Percentiles rank a stretch among this genome's conserved stretches.
phyloP scores from a whole-genome alignment of 2,113 vertebrate genomes.

The Willisornis vidua region DNA sequence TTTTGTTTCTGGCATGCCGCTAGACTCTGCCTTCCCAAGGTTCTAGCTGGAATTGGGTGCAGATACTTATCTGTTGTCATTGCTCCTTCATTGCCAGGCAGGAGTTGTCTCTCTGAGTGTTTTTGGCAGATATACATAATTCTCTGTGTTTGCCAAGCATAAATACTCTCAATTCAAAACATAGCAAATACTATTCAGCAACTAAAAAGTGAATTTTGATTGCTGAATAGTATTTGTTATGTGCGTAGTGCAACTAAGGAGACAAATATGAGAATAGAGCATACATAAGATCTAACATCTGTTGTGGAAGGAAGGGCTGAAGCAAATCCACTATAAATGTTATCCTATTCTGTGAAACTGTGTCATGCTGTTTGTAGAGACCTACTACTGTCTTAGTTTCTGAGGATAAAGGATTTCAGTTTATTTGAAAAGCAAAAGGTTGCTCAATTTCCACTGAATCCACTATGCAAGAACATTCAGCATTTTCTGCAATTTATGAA shows the following conservation, averaged over 20 bases:
- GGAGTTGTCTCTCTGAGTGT: neutral
- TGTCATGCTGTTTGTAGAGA: neutral
- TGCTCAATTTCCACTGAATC: neutral
- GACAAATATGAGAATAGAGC: neutral
- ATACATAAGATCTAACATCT: neutral
- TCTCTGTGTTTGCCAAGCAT: neutral
- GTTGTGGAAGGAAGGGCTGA: neutral
- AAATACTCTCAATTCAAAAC: neutral
- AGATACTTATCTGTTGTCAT: neutral
- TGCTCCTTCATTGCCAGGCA: neutral
- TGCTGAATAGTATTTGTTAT: neutral
- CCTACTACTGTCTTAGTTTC: neutral
- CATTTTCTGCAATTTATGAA: neutral
- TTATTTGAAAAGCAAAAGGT: neutral
- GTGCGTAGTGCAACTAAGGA: neutral
- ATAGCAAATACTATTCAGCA: neutral
- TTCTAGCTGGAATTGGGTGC: neutral
- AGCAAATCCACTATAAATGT: neutral
- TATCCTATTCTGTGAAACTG: neutral
- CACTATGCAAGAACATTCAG: neutral
- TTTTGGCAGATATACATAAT: neutral
- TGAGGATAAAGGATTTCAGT: neutral
- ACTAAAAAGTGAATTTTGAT: neutral
- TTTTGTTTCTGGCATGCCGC: neutral
- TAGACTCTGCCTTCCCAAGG: neutral